These are phyloP conservation scores for Sphaerodactylus townsendi DNA, from an alignment of 2,113 vertebrate genomes.

Conservation along the genomic window DNA sequence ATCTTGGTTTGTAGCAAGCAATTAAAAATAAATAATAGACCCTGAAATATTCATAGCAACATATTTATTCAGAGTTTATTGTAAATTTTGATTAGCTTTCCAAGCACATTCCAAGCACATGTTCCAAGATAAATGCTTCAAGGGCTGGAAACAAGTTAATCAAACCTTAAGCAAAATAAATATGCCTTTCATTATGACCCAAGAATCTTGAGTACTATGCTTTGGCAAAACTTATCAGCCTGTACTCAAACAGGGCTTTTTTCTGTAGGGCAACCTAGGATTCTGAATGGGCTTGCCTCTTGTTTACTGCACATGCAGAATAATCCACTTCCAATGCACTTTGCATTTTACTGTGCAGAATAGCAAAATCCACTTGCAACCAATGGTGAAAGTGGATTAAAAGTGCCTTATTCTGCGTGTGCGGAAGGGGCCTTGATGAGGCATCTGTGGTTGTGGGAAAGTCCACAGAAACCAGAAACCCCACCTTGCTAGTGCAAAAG, in stretches of 20 bases:
- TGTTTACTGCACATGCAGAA: too few species aligned
- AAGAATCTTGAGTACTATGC: neutral
- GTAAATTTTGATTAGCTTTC: slow-evolving; percentile 20
- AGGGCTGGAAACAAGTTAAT: slow-evolving; percentile 22
- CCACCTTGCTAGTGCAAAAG: too few species aligned
- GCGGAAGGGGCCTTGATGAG: too few species aligned
- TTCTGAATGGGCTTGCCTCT: too few species aligned
- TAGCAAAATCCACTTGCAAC: too few species aligned
- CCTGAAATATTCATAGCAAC: slow-evolving; percentile 36
- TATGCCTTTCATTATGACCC: neutral
- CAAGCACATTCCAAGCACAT: neutral
- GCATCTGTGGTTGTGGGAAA: too few species aligned
- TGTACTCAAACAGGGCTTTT: neutral
- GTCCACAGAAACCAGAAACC: too few species aligned
- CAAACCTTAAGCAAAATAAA: neutral
- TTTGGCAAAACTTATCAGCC: neutral
- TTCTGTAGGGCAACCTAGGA: too few species aligned
- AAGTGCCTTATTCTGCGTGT: too few species aligned
- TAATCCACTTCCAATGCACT: too few species aligned
- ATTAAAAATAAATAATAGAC: slow-evolving; percentile 17
- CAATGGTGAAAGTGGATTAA: too few species aligned
- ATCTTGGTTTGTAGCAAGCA: slow-evolving; percentile 17
- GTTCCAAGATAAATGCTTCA: slow-evolving; percentile 9
- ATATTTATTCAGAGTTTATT: slow-evolving; percentile 25
- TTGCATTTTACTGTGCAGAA: too few species aligned